Conservation (phyloP, 1,140 invertebrate species). For the Pollicipes pollicipes region DNA sequence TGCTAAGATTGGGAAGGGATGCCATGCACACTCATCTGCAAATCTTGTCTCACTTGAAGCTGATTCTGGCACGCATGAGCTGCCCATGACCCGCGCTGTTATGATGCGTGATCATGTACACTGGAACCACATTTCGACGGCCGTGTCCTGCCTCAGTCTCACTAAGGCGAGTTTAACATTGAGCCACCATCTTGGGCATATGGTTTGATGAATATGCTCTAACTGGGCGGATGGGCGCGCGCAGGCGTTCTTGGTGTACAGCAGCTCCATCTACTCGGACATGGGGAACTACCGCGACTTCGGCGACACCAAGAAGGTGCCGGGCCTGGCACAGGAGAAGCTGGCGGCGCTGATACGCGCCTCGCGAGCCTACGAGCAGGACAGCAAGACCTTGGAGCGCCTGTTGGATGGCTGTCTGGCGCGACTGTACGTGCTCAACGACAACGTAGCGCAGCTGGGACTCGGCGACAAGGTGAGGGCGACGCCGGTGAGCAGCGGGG, state of each 20-base stretch:
- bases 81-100: no score
- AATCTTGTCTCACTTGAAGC: no score
- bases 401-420: conserved; percentile 44
- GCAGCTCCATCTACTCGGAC: conserved; percentile 50
- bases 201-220: conserved; percentile 4
- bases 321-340: conserved; percentile 53
- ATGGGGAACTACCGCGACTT: conserved; percentile 87
- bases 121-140: no score
- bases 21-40: no score
- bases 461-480: conserved; percentile 39
- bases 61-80: no score
- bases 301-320: conserved; percentile 86
- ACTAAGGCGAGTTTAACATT: no score
- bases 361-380: conserved; percentile 45
- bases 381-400: conserved; percentile 27
- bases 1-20: no score
- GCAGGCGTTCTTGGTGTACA: conserved; percentile 43
- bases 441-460: conserved; percentile 52
- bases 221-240: no score
- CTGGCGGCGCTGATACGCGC: conserved; percentile 51
- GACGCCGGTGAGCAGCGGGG: no score
- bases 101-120: no score
- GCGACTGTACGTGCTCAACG: conserved; percentile 46
- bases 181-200: conserved; percentile 1
- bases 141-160: no score